Evolutionary conservation across 2,888 invertebrate species (phyloP).

Genomic region (Athripsodes cinereus): DNA sequence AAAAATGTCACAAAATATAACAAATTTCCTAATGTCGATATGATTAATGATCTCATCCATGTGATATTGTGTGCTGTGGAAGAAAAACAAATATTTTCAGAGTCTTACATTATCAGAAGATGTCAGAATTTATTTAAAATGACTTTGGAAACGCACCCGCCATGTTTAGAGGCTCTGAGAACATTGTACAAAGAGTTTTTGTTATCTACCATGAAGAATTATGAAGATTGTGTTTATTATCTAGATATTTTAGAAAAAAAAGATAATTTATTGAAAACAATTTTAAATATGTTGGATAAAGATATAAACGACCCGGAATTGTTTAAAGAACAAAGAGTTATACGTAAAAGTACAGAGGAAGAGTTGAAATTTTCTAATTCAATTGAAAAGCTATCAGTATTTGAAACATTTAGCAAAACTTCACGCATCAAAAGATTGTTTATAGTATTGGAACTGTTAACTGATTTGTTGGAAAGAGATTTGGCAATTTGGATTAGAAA

Average conservation of each 20-base stretch:
- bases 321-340: neutral
- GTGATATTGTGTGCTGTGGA: constrained; percentile 44
- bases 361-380: neutral
- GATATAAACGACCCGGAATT: neutral
- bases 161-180: constrained; percentile 37
- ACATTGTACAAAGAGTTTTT: constrained; percentile 40
- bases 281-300: constrained; percentile 7
- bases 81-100: constrained; percentile 34
- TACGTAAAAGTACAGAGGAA: neutral
- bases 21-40: constrained; percentile 39
- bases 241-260: constrained; percentile 32
- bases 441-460: constrained; percentile 44
- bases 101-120: constrained; percentile 36
- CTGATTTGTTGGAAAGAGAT: constrained; percentile 51
- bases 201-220: constrained; percentile 35
- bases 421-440: constrained; percentile 49
- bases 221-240: constrained; percentile 28
- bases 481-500: constrained; percentile 51
- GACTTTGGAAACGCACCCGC: constrained; percentile 41
- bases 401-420: constrained; percentile 37
- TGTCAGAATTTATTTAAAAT: constrained; percentile 39
- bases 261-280: constrained; percentile 9
- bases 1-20: constrained; percentile 35
- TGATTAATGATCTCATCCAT: constrained; percentile 44
- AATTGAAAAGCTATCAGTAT: constrained; percentile 33